These are phyloP conservation scores for Ypsolopha sequella DNA, from an alignment of 2,888 invertebrate species.

Conservation along the genomic window DNA sequence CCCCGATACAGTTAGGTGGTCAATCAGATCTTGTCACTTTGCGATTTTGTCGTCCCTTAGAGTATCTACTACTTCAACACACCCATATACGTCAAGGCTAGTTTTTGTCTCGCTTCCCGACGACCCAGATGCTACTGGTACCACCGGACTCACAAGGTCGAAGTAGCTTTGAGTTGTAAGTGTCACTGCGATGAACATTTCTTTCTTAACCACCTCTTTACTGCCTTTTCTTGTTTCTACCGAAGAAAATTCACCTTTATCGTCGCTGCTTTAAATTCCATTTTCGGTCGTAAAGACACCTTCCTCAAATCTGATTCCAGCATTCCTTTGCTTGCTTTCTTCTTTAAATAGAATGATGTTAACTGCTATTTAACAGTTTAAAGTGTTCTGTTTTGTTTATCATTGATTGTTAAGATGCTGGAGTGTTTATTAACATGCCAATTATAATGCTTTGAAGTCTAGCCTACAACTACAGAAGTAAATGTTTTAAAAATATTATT, in stretches of 20 bases:
- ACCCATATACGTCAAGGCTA: constrained; percentile 47
- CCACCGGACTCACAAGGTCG: constrained; percentile 49
- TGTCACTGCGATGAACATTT: constrained; percentile 17
- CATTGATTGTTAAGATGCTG: too few relatives aligned
- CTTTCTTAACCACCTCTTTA: constrained; percentile 11
- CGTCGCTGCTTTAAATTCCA: not conserved
- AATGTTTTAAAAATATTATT: too few relatives aligned
- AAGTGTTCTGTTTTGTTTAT: not conserved
- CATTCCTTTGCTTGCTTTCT: constrained; percentile 28
- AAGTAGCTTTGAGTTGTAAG: constrained; percentile 14
- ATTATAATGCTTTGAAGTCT: too few relatives aligned
- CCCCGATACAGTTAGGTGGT: constrained; percentile 52
- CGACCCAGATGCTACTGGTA: constrained; percentile 41
- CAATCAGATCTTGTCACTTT: constrained; percentile 42
- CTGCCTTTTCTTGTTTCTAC: constrained; percentile 2
- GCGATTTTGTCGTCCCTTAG: constrained; percentile 35
- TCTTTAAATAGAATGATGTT: constrained; percentile 39
- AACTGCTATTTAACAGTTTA: constrained; percentile 15
- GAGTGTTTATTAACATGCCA: too few relatives aligned
- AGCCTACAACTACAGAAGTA: too few relatives aligned
- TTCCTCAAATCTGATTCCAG: constrained; percentile 11
- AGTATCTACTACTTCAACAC: constrained; percentile 14
- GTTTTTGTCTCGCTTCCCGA: constrained; percentile 56
- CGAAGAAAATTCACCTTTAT: constrained; percentile 1
- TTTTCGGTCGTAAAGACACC: not conserved